Base-by-base conservation (phyloP, 30 jellyfish, hydroid and myxozoan genomes). In the Phacellophora camtschatica region DNA sequence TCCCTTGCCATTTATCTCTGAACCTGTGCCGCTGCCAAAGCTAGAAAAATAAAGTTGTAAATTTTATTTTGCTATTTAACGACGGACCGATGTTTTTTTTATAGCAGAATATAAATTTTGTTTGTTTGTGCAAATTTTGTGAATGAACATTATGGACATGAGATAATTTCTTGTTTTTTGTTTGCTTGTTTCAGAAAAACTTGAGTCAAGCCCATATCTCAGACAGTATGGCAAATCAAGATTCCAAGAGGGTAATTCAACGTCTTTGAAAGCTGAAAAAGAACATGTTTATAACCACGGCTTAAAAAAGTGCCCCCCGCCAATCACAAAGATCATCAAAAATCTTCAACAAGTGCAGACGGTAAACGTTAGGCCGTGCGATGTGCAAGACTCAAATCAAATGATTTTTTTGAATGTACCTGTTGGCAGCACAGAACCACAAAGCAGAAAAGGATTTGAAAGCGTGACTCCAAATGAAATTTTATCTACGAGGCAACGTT, bases 141-240 rank as follows among this genome's bases (percentile, higher is more conserved):
- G n/a, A n/a, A n/a, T n/a, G n/a, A n/a, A n/a, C n/a, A n/a, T n/a
- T n/a, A n/a, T n/a, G n/a, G n/a, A n/a, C n/a, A n/a, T n/a, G n/a
- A n/a, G n/a, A n/a, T n/a, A n/a, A n/a, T n/a, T n/a, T n/a, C n/a
- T n/a, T n/a, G n/a, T n/a, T n/a, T n/a, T n/a, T n/a, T n/a, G n/a
- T n/a, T n/a, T n/a, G n/a, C n/a, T n/a, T n/a, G n/a, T n/a, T 46
- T 1, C 31, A 71, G 84, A 71, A 48, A 71, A 71, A 48, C 71
- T 71, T 8, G 55, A 37, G 30, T 23, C 84, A 46, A 71, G 84
- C 27, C 84, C 84, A 23, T 71, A 71, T 28, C 18, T 71, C 6
- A 70, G 84, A 46, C 84, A 71, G 5, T 71, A 71, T 16, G 37
- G 51, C 15, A 71, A 71, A 28, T 48, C 50, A 31, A 16, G 50